Evolutionary conservation across 2,113 vertebrate species (phyloP).

Genomic region (Paracanthobrama guichenoti): DNA sequence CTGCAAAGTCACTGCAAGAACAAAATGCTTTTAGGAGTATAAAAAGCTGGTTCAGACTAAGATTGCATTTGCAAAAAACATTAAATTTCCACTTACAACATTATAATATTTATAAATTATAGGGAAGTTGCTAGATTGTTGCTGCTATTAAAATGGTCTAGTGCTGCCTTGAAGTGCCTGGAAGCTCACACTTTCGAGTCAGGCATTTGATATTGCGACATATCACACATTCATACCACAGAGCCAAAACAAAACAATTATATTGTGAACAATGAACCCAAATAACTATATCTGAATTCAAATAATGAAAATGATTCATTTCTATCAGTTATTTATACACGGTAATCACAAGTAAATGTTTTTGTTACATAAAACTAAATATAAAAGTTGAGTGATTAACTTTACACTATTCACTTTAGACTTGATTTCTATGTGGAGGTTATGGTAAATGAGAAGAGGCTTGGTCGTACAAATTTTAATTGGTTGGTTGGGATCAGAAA

Average conservation of each 20-base stretch:
- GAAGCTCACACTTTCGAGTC: background rate
- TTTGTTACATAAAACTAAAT: background rate
- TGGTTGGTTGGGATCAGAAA: too few species aligned
- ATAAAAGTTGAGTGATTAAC: background rate
- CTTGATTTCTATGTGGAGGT: background rate
- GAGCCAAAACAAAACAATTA: background rate
- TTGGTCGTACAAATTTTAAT: too few species aligned
- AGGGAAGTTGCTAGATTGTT: background rate
- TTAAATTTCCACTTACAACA: background rate
- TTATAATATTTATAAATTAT: background rate
- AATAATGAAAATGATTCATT: background rate
- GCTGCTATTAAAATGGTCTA: background rate
- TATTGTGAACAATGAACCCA: background rate
- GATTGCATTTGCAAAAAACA: slow-evolving; percentile 20
- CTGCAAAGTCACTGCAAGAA: background rate
- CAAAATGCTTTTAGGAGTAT: slow-evolving; percentile 2
- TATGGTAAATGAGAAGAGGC: background rate
- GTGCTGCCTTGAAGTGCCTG: background rate
- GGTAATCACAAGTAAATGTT: background rate
- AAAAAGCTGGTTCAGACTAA: background rate
- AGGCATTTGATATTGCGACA: background rate
- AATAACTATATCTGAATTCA: background rate
- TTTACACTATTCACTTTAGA: background rate
- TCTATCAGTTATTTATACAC: background rate
- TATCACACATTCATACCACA: background rate